Evolutionary conservation across 2,888 invertebrate genomes (phyloP).

Genomic region (Pemphredon lugubris): DNA sequence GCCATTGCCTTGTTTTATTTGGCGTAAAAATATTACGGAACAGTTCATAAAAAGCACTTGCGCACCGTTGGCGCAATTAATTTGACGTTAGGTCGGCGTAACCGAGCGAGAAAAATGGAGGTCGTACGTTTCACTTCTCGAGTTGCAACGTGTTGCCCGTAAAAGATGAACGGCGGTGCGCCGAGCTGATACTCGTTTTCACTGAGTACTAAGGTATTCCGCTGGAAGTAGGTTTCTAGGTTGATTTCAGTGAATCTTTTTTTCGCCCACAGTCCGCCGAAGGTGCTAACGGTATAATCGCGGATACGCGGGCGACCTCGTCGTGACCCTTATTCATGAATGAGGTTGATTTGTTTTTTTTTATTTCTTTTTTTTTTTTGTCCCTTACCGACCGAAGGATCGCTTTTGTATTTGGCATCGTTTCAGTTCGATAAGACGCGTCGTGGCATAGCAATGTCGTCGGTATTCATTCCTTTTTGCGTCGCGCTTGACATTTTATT

Average conservation of each 20-base stretch:
- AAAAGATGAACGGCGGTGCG: slow-evolving; percentile 25
- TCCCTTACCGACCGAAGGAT: too few relatives aligned
- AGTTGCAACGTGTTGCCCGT: slow-evolving; percentile 15
- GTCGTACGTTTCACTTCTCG: slow-evolving; percentile 35
- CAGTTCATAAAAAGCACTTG: too few relatives aligned
- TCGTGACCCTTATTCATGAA: slow-evolving; percentile 6
- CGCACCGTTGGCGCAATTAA: too few relatives aligned
- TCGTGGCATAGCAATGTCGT: too few relatives aligned
- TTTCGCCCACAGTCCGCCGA: slow-evolving; percentile 18
- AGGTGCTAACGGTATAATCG: slow-evolving; percentile 33
- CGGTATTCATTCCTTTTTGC: too few relatives aligned
- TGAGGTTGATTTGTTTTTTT: not conserved
- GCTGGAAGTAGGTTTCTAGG: slow-evolving; percentile 59
- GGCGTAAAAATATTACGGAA: too few relatives aligned
- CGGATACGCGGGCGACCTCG: slow-evolving; percentile 22
- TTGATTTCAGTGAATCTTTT: slow-evolving; percentile 57
- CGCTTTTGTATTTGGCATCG: too few relatives aligned
- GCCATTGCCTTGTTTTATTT: too few relatives aligned
- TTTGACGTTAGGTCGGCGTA: too few relatives aligned
- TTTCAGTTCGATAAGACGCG: too few relatives aligned
- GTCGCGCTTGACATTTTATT: too few relatives aligned
- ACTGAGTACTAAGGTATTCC: slow-evolving; percentile 40
- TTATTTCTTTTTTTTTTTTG: too few relatives aligned
- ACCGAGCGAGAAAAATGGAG: not conserved
- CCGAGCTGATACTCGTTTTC: slow-evolving; percentile 48